phyloP scores from a whole-genome alignment of 2,888 invertebrate genomes.

The Sepioteuthis lessoniana region DNA sequence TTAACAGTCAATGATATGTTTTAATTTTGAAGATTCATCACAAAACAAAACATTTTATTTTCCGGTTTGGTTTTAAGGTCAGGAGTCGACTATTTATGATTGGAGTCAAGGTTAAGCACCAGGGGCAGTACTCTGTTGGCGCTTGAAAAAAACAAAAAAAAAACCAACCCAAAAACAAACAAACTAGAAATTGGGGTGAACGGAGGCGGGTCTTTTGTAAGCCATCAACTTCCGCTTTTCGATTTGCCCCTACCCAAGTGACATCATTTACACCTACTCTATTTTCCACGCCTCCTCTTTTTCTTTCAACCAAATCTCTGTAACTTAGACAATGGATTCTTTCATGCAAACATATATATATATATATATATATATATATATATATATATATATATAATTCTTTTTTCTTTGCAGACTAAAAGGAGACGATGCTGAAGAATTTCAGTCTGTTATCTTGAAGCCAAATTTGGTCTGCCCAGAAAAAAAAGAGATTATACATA shows the following conservation, averaged over 20 bases:
- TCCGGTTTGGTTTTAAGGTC: neutral
- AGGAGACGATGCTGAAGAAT: too few species aligned
- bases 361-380: neutral
- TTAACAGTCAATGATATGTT: neutral
- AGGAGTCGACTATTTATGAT: neutral
- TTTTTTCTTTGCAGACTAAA: too few species aligned
- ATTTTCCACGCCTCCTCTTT: too few species aligned
- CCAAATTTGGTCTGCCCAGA: too few species aligned
- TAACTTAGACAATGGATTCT: neutral
- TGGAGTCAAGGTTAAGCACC: neutral
- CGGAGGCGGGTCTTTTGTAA: too few species aligned
- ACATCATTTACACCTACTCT: neutral
- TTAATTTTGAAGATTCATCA: neutral
- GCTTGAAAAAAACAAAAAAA: too few species aligned
- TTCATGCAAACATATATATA: neutral
- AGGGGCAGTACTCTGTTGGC: neutral
- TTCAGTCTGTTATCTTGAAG: too few species aligned
- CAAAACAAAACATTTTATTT: neutral
- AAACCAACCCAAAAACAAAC: too few species aligned
- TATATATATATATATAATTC: too few species aligned
- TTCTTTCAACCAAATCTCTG: too few species aligned
- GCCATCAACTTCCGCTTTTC: neutral
- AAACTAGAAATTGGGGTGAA: neutral
- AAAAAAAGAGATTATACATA: too few species aligned
- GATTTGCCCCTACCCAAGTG: neutral